Percentiles rank a stretch among this genome's conserved stretches.
phyloP scores from a whole-genome alignment of 2,797 vertebrate species.

The Melopsittacus undulatus region DNA sequence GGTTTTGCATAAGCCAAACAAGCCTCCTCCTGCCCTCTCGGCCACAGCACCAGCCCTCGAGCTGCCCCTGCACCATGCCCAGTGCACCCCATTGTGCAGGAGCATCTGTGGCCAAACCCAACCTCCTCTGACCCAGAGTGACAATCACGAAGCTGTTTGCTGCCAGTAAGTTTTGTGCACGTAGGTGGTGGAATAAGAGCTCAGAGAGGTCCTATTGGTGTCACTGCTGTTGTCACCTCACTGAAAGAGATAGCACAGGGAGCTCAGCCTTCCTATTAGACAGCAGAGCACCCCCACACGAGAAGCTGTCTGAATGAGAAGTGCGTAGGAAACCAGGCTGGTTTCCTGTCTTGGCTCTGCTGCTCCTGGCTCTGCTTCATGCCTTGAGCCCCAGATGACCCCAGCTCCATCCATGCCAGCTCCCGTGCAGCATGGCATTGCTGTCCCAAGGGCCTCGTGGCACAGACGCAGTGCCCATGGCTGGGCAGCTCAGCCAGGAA shows the following conservation, averaged over 20 bases:
- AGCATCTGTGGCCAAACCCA: accelerated
- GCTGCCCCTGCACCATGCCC: not conserved
- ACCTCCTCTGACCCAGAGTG: not conserved
- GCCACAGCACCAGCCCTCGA: not conserved
- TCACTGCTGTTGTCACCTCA: not conserved
- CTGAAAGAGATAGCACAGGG: not conserved
- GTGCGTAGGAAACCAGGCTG: not conserved
- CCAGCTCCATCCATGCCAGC: not conserved
- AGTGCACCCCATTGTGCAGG: accelerated
- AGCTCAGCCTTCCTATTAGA: not conserved
- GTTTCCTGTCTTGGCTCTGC: not conserved
- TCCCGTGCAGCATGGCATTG: accelerated
- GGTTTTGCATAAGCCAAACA: not conserved
- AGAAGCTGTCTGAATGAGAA: not conserved
- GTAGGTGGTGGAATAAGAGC: not conserved
- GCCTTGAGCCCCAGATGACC: accelerated
- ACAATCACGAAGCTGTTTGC: not conserved
- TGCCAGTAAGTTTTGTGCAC: accelerated
- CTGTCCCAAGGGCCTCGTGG: accelerated
- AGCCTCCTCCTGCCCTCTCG: not conserved
- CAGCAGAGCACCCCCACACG: not conserved
- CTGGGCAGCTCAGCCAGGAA: not conserved
- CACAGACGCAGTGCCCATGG: accelerated
- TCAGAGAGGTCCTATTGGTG: not conserved
- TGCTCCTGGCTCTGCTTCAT: accelerated